phyloP scores from a whole-genome alignment of 2,113 vertebrate species.

The Sylvietta virens region DNA sequence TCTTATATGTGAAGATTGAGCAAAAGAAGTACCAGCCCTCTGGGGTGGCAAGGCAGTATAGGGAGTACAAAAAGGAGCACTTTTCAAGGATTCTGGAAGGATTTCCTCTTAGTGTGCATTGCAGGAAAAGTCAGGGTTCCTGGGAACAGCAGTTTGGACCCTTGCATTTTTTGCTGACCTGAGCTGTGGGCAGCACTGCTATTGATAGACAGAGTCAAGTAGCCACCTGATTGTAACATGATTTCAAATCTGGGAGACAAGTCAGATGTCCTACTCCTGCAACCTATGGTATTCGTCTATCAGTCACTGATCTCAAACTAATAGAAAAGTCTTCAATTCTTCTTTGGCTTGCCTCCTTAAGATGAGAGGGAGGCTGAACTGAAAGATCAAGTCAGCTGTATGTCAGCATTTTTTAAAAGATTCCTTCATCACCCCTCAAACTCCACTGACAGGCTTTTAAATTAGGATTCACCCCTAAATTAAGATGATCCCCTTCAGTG shows the following conservation, averaged over 20 bases:
- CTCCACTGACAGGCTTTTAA: background rate
- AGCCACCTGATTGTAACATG: background rate
- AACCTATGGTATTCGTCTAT: background rate
- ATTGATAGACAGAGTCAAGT: background rate
- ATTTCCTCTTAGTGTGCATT: background rate
- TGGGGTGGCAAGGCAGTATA: background rate
- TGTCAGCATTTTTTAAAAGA: background rate
- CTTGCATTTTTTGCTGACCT: background rate
- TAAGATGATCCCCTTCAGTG: background rate
- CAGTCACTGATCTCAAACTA: background rate
- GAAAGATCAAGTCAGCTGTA: background rate
- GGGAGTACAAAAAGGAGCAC: background rate
- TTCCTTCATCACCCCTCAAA: background rate
- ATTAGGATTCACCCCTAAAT: background rate
- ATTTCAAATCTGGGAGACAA: background rate
- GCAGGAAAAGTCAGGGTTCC: background rate
- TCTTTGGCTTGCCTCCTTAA: background rate
- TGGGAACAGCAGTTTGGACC: background rate
- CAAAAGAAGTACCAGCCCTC: background rate
- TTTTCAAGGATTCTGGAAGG: background rate
- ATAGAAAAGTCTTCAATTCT: background rate
- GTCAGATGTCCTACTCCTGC: background rate
- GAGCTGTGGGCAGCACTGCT: background rate
- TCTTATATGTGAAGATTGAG: background rate
- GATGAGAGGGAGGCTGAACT: background rate